These are phyloP conservation scores for Tetrapedia diversipes DNA, from an alignment of 2,888 invertebrate species.

Conservation along the genomic window DNA sequence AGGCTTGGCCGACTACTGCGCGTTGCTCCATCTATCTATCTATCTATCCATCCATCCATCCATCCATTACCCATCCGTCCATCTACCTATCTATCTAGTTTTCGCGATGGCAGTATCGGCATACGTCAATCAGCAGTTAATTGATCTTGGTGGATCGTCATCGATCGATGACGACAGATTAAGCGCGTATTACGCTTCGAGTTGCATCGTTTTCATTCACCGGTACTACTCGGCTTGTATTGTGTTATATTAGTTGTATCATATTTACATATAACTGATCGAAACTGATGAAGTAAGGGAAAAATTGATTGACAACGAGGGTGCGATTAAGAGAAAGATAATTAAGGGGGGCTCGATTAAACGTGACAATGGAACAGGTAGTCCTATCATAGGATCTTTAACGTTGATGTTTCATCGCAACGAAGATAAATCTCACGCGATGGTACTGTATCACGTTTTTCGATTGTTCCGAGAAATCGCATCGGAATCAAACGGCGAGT, in stretches of 20 bases:
- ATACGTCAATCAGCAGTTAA: slow-evolving; percentile 64
- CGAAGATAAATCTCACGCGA: slow-evolving; percentile 38
- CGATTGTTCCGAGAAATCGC: too few species aligned
- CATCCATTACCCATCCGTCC: too few species aligned
- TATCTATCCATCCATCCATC: too few species aligned
- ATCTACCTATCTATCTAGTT: too few species aligned
- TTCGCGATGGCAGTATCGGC: slow-evolving; percentile 50
- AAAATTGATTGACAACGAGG: background rate
- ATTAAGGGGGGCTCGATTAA: too few species aligned
- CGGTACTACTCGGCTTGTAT: background rate
- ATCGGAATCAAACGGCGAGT: too few species aligned
- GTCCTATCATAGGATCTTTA: slow-evolving; percentile 33
- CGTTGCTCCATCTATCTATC: too few species aligned
- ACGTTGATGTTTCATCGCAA: slow-evolving; percentile 28
- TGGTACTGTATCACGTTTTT: slow-evolving; percentile 44
- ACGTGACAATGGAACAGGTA: slow-evolving; percentile 29
- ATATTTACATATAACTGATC: background rate
- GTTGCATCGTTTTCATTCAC: slow-evolving; percentile 4
- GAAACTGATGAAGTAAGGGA: too few species aligned
- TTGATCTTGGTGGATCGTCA: slow-evolving; percentile 58
- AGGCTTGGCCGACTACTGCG: slow-evolving; percentile 67
- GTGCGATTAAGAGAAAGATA: background rate
- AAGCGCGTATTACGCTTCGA: slow-evolving; percentile 16
- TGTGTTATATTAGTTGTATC: background rate
- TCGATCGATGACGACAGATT: slow-evolving; percentile 64